These are phyloP conservation scores for Romanomermis culicivorax DNA, from an alignment of 2,888 invertebrate species.

Conservation along the genomic window DNA sequence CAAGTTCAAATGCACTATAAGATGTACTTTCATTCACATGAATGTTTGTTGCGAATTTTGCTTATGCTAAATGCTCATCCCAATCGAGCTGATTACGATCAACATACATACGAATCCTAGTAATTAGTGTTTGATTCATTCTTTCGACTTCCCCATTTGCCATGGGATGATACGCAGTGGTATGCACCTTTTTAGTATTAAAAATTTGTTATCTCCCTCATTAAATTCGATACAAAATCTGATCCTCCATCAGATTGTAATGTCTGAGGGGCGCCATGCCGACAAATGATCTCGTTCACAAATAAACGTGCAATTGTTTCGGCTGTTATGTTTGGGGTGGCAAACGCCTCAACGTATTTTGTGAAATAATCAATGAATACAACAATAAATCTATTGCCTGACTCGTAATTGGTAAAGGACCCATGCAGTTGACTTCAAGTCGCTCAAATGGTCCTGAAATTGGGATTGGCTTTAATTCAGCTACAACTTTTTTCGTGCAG, in stretches of 20 bases:
- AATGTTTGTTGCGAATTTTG: neutral
- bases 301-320: neutral
- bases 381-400: neutral
- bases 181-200: neutral
- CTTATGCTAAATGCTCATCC: neutral
- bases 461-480: neutral
- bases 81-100: too few species aligned
- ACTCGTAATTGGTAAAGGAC: neutral
- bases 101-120: too few species aligned
- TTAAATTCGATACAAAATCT: neutral
- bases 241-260: neutral
- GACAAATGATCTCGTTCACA: neutral
- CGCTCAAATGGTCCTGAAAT: neutral
- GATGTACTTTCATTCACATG: neutral
- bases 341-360: neutral
- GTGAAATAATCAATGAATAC: neutral
- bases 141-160: too few species aligned
- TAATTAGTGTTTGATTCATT: too few species aligned
- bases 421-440: neutral
- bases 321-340: neutral
- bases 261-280: neutral
- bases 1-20: neutral
- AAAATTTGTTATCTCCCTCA: neutral
- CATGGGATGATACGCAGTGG: neutral
- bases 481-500: neutral